Conservation (phyloP, 2,797 vertebrate genomes). For the Tarsius wallacei region DNA sequence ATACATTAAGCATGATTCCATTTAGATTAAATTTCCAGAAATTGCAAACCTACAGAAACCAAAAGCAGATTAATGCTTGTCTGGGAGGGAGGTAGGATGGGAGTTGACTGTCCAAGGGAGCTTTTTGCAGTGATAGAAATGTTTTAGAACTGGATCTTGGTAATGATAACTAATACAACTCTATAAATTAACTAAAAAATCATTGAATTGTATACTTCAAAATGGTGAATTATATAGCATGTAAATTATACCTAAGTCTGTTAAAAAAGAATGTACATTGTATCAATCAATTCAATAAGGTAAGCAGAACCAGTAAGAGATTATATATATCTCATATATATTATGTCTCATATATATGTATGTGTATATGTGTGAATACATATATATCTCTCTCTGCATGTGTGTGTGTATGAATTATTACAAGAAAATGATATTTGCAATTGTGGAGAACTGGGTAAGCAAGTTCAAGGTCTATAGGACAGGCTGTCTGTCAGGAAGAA, state of each 20-base stretch:
- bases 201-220: too few species aligned
- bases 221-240: neutral
- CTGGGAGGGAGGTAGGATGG: neutral
- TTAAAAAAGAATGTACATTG: neutral
- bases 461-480: constrained; percentile 25
- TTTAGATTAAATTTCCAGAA: too few species aligned
- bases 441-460: neutral
- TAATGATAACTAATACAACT: too few species aligned
- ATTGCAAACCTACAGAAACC: too few species aligned
- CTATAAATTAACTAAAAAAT: too few species aligned
- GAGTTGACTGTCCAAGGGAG: neutral
- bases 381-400: neutral
- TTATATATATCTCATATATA: neutral
- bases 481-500: neutral
- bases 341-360: neutral
- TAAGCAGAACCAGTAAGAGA: constrained; percentile 16
- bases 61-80: neutral
- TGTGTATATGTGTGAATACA: neutral
- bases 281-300: constrained; percentile 43
- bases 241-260: constrained; percentile 20
- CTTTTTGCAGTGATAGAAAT: neutral
- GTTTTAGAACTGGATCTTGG: too few species aligned
- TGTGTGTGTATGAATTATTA: neutral
- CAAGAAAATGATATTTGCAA: neutral
- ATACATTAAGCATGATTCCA: too few species aligned